Base-by-base conservation (phyloP, 2,797 vertebrate species). In the Dallia pectoralis region DNA sequence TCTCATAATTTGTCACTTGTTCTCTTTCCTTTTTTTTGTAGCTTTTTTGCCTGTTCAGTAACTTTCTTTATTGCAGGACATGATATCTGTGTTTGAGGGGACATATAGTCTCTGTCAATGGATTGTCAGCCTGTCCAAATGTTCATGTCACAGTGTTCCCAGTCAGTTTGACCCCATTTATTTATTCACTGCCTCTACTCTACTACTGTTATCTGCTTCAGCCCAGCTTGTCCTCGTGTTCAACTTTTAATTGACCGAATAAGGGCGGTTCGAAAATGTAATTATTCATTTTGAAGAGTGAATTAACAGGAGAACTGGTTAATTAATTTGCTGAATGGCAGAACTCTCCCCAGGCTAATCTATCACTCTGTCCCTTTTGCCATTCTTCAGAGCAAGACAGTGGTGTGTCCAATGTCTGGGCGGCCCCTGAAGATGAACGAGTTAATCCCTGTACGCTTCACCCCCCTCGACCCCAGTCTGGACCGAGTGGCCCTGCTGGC, bases 371-470 rank as follows among this genome's bases (percentile, higher is more conserved):
- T 47, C 15, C 73, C 12, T 66, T 16, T 65, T 18, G 9, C 16
- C 4, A 36, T 49, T 16, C 59, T 3, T 77, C 82, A 96, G 96
- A 92, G 92, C 82, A 81, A 95, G 85, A 74, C 86, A 0, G 95
- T 97, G 70, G 82, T 92, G 53, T 96, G 96, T 81, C 96, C 96
- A 18, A 97, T 97, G 96, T 96, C 95, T 0, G 94, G 95, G 36
- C 88, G 74, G 51, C 89, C 95, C 1, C 91, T 97, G 47, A 95
- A 93, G 83, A 93, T 97, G 93, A 95, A 93, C 0, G 95, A 96
- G 74, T 87, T 97, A 40, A 91, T 93, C 1, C 29, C 91, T 0
- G 95, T 97, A 27, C 82, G 73, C 33, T 97, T 97, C 84, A 95
- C 93, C 1, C 91, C 85, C 0, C 86, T 97, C 19, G 95, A 97